These are phyloP conservation scores for Conger conger DNA, from an alignment of 2,113 vertebrate species.

Conservation along the genomic window DNA sequence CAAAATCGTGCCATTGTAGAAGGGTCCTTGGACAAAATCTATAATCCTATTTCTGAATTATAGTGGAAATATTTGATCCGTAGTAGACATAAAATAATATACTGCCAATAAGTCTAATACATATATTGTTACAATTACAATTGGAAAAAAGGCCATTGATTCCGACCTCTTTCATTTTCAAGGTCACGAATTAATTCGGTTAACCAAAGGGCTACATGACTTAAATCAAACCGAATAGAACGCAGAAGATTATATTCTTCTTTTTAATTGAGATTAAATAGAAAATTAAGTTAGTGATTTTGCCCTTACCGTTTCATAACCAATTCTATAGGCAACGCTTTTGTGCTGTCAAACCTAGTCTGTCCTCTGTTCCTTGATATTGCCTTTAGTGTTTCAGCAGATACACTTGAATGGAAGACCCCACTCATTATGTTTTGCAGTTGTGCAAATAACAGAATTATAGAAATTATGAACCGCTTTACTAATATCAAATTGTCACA, in stretches of 20 bases:
- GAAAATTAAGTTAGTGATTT: neutral
- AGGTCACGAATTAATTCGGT: slow-evolving; percentile 29
- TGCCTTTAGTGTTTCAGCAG: neutral
- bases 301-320: neutral
- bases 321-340: neutral
- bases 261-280: too few relatives aligned
- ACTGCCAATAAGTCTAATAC: neutral
- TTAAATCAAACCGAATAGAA: neutral
- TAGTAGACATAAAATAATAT: neutral
- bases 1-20: neutral
- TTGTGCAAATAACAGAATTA: neutral
- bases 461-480: neutral
- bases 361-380: neutral
- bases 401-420: neutral
- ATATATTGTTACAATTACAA: neutral
- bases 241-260: too few relatives aligned
- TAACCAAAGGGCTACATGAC: neutral
- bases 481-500: neutral
- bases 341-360: neutral
- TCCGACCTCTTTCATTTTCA: slow-evolving; percentile 19
- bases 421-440: neutral
- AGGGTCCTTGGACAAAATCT: too few relatives aligned
- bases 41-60: neutral
- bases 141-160: neutral
- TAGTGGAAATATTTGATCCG: neutral